Percentiles rank a stretch among this genome's conserved stretches.
These are phyloP conservation scores for Leptodactylus fuscus DNA, from an alignment of 2,113 vertebrate genomes.

Conservation along the genomic window DNA sequence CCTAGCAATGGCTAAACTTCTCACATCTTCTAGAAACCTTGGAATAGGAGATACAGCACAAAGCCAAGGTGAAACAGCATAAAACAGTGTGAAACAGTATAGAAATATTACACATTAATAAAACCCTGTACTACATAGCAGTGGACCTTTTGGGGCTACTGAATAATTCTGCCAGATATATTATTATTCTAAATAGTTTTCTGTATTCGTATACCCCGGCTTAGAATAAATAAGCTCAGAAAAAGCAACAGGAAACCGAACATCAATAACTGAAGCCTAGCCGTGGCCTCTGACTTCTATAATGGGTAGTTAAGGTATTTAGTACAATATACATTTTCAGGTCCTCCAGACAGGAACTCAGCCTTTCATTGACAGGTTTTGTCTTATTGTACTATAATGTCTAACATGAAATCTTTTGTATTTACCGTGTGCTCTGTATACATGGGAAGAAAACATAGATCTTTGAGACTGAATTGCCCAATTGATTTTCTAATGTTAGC, in stretches of 20 bases:
- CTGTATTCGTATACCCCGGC: background rate
- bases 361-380: background rate
- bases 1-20: no score
- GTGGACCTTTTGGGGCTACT: no score
- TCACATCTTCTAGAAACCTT: no score
- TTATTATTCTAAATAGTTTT: background rate
- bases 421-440: background rate
- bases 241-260: constrained; percentile 28
- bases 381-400: constrained; percentile 13
- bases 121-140: no score
- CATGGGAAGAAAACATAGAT: background rate
- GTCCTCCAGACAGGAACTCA: constrained; percentile 29
- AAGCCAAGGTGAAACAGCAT: no score
- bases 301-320: constrained; percentile 12
- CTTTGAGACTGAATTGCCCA: background rate
- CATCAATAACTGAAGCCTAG: background rate
- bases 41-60: no score
- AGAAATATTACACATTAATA: no score
- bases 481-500: constrained; percentile 33
- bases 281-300: background rate
- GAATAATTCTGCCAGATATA: no score
- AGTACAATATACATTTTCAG: constrained; percentile 35
- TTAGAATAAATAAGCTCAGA: background rate
- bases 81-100: no score
- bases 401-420: background rate